A percentile compares a stretch with the other conserved stretches of the same genome.
phyloP scores from a whole-genome alignment of 2,888 invertebrate genomes.

The Gerosis bhagava region DNA sequence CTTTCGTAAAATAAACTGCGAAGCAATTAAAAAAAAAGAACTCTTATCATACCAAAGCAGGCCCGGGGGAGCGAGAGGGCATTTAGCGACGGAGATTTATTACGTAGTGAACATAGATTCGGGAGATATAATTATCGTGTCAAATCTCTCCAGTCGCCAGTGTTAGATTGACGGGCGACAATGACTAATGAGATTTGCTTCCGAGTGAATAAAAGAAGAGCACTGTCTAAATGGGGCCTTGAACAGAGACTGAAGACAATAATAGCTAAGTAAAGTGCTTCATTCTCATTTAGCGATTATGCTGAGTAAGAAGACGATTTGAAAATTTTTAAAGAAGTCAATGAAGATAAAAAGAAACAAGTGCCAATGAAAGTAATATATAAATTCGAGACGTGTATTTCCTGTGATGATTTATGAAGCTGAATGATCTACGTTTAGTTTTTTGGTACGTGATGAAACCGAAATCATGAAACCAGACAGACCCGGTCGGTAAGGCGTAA shows the following conservation, averaged over 20 bases:
- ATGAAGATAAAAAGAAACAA: no score
- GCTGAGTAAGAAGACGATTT: no score
- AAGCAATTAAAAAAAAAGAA: conserved; percentile 11
- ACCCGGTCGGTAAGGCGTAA: no score
- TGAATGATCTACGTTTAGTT: no score
- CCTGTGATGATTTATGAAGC: no score
- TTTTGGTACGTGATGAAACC: no score
- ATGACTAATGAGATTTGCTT: conserved; percentile 58
- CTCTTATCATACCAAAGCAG: conserved; percentile 14
- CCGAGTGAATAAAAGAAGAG: conserved; percentile 40
- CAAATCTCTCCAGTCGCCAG: conserved; percentile 32
- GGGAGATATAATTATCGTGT: conserved; percentile 41
- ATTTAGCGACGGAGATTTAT: conserved; percentile 32
- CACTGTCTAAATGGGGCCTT: conserved; percentile 36
- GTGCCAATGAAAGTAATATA: no score
- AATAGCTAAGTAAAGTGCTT: conserved; percentile 5
- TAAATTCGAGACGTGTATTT: no score
- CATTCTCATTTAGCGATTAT: background rate
- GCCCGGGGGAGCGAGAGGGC: background rate
- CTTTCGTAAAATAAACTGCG: conserved; percentile 3
- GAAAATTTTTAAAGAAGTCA: no score
- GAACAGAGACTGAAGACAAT: conserved; percentile 28
- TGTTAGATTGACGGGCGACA: conserved; percentile 41
- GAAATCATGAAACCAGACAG: no score
- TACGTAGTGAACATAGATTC: conserved; percentile 29